phyloP scores from a whole-genome alignment of 1,140 invertebrate species.

The Helicorthomorpha holstii region DNA sequence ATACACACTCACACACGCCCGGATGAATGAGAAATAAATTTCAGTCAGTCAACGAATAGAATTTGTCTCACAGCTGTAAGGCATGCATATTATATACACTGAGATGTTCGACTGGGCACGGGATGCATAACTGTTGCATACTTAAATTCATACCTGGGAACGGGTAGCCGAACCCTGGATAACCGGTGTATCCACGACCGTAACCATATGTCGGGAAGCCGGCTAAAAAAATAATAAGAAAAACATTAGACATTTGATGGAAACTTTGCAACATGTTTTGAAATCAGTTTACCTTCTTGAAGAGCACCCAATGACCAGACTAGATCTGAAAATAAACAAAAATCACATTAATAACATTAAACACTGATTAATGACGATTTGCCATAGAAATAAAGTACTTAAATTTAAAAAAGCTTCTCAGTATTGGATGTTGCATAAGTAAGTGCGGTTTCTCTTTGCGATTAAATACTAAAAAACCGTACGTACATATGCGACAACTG shows the following conservation, averaged over 20 bases:
- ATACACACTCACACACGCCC: too few species aligned
- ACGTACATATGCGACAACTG: too few species aligned
- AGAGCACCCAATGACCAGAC: constrained; percentile 94
- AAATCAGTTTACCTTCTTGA: constrained; percentile 64
- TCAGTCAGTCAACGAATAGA: too few species aligned
- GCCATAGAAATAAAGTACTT: too few species aligned
- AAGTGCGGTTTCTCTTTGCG: too few species aligned
- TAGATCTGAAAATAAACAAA: constrained; percentile 63
- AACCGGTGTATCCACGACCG: constrained; percentile 82
- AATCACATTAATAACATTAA: too few species aligned
- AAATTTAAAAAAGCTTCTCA: too few species aligned
- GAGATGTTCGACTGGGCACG: constrained; percentile 41
- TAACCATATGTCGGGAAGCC: constrained; percentile 84
- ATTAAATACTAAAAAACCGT: too few species aligned
- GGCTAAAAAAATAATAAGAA: constrained; percentile 41
- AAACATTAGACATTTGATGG: too few species aligned
- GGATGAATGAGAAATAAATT: too few species aligned
- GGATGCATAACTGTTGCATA: constrained; percentile 34
- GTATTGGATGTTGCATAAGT: too few species aligned
- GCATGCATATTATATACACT: constrained; percentile 26
- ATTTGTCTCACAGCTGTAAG: constrained; percentile 12
- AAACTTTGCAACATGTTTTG: neutral
- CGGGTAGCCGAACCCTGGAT: constrained; percentile 89
- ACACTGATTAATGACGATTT: too few species aligned
- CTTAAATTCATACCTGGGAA: constrained; percentile 80